Evolutionary conservation across 2,888 invertebrate genomes (phyloP), one percentile per base, ranked within the genome.

Genomic region (Mechanitis mazaeus): DNA sequence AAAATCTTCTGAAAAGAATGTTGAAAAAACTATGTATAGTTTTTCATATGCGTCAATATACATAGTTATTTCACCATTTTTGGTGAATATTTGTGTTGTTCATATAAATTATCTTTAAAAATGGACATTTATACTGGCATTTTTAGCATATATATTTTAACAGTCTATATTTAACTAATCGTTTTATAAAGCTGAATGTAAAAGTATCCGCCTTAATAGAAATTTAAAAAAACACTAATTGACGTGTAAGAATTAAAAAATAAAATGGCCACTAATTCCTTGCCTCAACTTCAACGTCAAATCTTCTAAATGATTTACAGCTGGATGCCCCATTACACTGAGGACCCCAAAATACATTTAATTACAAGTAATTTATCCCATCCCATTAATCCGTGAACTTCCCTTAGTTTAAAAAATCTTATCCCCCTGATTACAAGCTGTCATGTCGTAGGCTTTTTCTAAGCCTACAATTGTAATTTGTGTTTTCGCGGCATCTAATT

Each of bases 351-450:
- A 81, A 79, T 76, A 83, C 84, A 83, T 89, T 87, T 88, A 89
- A 90, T 89, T 87, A 85, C 82, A 68, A 66, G 76, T 85, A 86
- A 90, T 90, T 89, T 89, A 90, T 88, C 74, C 80, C 76, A 72
- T 71, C 69, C 76, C 81, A 87, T 87, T 88, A 86, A 87, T 87
- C 85, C 79, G 75, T 73, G 73, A 78, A 79, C 80, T 79, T 81
- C 78, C 71, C 71, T 75, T 71, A 72, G 69, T 66, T 73, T 74
- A 78, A 79, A 78, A 79, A 82, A 78, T 71, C 72, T 70, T 84
- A 87, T 88, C 83, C 85, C 85, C 87, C 81, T 87, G 87, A 89
- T 89, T 89, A 85, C 89, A 86, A 83, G 88, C 89, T 88, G 90
- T 87, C 90, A 88, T 85, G 81, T 87, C 80, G 85, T 84, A 78